Percentiles rank a stretch among this genome's conserved stretches.
These are phyloP conservation scores for Scrobipalpa costella DNA, from an alignment of 2,888 invertebrate species.

Conservation along the genomic window DNA sequence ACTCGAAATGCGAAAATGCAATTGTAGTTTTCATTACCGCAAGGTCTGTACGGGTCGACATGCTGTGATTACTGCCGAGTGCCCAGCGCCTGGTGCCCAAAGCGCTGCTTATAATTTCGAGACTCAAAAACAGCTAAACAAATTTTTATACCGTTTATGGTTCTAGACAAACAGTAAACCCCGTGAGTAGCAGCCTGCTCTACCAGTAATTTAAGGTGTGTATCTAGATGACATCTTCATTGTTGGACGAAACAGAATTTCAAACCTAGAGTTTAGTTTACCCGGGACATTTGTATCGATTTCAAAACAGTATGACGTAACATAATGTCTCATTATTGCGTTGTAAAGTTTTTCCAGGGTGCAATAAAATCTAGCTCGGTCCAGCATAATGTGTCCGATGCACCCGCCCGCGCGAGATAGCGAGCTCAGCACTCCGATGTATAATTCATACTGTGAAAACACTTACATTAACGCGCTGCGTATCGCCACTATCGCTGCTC, in stretches of 20 bases:
- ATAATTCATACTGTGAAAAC: slow-evolving; percentile 63
- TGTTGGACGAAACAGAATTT: neutral
- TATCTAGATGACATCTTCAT: neutral
- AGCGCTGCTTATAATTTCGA: slow-evolving; percentile 2
- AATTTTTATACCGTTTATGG: no score
- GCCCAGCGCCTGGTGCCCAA: slow-evolving; percentile 10
- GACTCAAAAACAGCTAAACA: neutral
- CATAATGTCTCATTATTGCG: slow-evolving; percentile 8
- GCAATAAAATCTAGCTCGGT: slow-evolving; percentile 49
- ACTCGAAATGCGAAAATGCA: slow-evolving; percentile 71
- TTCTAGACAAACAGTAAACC: no score
- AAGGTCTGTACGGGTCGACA: slow-evolving; percentile 20
- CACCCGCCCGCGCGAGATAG: slow-evolving; percentile 53
- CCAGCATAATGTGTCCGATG: slow-evolving; percentile 55
- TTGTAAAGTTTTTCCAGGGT: slow-evolving; percentile 35
- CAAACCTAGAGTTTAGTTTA: no score
- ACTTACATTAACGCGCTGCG: slow-evolving; percentile 62
- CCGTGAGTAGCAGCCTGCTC: no score
- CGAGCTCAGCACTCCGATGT: slow-evolving; percentile 50
- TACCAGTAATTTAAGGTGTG: neutral
- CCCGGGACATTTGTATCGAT: neutral
- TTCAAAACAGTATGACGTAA: neutral
- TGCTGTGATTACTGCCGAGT: neutral
- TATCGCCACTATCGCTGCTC: slow-evolving; percentile 49
- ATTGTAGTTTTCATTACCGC: slow-evolving; percentile 57